A percentile compares a stretch with the other conserved stretches of the same genome.
Evolutionary conservation across 2,888 invertebrate genomes (phyloP).

Genomic region (Drosophila koepferae): DNA sequence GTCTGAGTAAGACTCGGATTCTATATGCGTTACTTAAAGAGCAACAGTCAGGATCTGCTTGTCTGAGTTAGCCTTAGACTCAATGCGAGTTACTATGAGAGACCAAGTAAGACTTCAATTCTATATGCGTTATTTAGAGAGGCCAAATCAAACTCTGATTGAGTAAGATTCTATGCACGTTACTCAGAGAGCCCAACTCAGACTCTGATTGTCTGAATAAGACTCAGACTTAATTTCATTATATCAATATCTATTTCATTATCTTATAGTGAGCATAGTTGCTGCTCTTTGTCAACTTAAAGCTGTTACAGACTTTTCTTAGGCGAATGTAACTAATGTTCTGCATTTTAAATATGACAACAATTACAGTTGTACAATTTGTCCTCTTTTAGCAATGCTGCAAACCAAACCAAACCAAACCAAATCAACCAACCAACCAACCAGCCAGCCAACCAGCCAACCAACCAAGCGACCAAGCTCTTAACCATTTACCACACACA

Average conservation of each 20-base stretch:
- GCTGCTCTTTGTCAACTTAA: conserved; percentile 26
- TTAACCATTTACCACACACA: conserved; percentile 75
- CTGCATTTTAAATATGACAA: conserved; percentile 80
- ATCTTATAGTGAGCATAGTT: background rate
- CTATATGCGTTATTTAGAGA: too few relatives aligned
- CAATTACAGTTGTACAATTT: conserved; percentile 81
- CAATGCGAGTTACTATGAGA: too few relatives aligned
- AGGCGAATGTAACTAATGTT: conserved; percentile 70
- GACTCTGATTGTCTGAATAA: background rate
- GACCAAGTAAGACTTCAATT: too few relatives aligned
- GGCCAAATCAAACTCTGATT: too few relatives aligned
- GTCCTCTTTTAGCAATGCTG: conserved; percentile 75
- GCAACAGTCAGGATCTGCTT: too few relatives aligned
- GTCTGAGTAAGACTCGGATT: too few relatives aligned
- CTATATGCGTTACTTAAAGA: too few relatives aligned
- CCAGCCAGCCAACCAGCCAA: conserved; percentile 6
- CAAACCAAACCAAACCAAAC: conserved; percentile 31
- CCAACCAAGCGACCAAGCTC: conserved; percentile 67
- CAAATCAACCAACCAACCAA: background rate
- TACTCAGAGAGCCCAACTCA: background rate
- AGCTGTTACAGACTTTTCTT: conserved; percentile 16
- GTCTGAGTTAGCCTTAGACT: too few relatives aligned
- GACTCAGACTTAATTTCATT: too few relatives aligned
- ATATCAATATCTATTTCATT: background rate
- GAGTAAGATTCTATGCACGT: background rate